Evolutionary conservation across 2,888 invertebrate species (phyloP).

Genomic region (Isoperla grammatica): DNA sequence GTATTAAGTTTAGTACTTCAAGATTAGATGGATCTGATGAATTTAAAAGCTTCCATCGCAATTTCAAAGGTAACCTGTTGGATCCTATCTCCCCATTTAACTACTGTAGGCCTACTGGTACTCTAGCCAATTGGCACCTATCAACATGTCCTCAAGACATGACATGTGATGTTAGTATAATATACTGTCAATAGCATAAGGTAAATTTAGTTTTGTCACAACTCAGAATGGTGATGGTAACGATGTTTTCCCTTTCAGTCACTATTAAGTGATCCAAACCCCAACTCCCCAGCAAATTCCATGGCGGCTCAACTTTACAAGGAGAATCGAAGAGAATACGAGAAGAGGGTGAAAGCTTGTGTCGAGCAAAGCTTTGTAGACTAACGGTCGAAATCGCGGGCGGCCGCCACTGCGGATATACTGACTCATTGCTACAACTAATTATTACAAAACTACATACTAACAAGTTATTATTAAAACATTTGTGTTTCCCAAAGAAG

Average conservation of each 20-base stretch:
- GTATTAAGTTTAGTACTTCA: too few species aligned
- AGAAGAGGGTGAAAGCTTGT: conserved; percentile 98
- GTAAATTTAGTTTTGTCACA: conserved; percentile 10
- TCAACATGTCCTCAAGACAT: too few species aligned
- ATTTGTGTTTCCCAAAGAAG: conserved; percentile 8
- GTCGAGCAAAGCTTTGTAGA: conserved; percentile 99
- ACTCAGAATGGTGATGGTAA: conserved; percentile 15
- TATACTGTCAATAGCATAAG: too few species aligned
- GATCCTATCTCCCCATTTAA: too few species aligned
- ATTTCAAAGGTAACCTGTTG: too few species aligned
- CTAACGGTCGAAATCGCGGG: conserved; percentile 48
- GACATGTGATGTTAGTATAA: conserved; percentile 13
- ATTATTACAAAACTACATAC: conserved; percentile 6
- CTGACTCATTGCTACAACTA: conserved; percentile 12
- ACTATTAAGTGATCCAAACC: conserved; percentile 98
- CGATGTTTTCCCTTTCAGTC: conserved; percentile 58
- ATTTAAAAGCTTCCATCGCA: too few species aligned
- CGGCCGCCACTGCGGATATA: background rate
- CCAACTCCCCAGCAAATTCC: conserved; percentile 98
- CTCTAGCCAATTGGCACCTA: too few species aligned
- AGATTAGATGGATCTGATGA: too few species aligned
- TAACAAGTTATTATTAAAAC: conserved; percentile 6
- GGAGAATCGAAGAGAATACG: conserved; percentile 98
- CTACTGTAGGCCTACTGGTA: too few species aligned
- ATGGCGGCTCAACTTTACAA: conserved; percentile 99